phyloP scores from a whole-genome alignment of 2,888 invertebrate genomes.

The Drosophila monieri region DNA sequence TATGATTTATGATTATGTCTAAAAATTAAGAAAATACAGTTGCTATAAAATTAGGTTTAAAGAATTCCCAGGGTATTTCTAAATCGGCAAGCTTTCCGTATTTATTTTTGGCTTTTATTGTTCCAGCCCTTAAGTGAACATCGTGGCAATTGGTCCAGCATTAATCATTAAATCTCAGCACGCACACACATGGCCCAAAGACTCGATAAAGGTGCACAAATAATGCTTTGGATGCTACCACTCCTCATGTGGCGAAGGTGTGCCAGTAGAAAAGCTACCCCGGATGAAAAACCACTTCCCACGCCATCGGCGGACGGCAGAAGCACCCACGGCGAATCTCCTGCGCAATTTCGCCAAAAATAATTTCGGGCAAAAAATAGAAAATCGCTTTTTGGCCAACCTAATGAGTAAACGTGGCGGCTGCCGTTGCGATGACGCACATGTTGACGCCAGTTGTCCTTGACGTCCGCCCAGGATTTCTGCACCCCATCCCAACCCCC shows the following conservation, averaged over 20 bases:
- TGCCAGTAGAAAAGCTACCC: conserved; percentile 71
- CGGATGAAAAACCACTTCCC: conserved; percentile 27
- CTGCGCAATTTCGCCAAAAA: conserved; percentile 64
- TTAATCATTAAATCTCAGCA: conserved; percentile 78
- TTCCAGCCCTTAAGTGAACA: conserved; percentile 54
- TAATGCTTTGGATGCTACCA: conserved; percentile 36
- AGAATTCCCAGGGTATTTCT: background rate
- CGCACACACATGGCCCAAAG: conserved; percentile 44
- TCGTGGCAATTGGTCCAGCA: conserved; percentile 40
- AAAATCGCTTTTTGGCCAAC: conserved; percentile 44
- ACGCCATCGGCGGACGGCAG: conserved; percentile 13
- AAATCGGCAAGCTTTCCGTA: conserved; percentile 3
- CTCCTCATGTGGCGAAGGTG: conserved; percentile 17
- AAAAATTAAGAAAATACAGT: background rate
- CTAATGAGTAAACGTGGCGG: conserved; percentile 77
- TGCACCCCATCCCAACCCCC: too few species aligned
- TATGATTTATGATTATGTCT: background rate
- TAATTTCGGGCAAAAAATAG: conserved; percentile 35
- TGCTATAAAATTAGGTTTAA: background rate
- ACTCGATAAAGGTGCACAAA: conserved; percentile 69
- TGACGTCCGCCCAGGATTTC: conserved; percentile 43
- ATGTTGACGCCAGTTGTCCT: conserved; percentile 78
- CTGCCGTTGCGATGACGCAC: conserved; percentile 64
- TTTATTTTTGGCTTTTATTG: conserved; percentile 23
- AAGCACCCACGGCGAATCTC: conserved; percentile 40